Base-by-base conservation (phyloP, 2,888 invertebrate species). In the Catocala fraxini region DNA sequence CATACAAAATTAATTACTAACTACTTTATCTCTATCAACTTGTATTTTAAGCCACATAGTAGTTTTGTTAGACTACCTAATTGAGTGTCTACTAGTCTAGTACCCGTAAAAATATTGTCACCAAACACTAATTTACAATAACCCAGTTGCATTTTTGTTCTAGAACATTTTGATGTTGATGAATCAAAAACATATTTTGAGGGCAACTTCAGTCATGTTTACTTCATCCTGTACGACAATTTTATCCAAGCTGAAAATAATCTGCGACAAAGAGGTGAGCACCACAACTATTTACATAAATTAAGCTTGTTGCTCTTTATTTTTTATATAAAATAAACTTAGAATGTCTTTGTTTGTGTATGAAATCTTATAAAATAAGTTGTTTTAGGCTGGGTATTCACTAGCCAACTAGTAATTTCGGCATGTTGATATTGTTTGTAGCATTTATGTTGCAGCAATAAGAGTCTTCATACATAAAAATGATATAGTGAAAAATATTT, bases 151-250 rank as follows among this genome's bases (percentile, higher is more conserved):
- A 33, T 34, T 48, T 57, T 61, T 61, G 39, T 96, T 96, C 56
- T 95, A 98, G 98, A 98, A 91, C 97, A 98, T 94, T 97, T 97
- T 81, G 98, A 99, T 87, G 95, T 95, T 63, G 96, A 97, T 78
- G 99, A 99, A 94, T 97, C 98, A 13, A 99, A 99, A 94, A 96
- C 96, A 62, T 97, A 99, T 85, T 99, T 99, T 90, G 98, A 99
- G 90, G 96, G 97, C 58, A 98, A 99, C 93, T 99, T 98, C 89
- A 99, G 98, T 83, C 98, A 98, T 95, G 97, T 99, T 54, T 99
- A 98, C 91, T 98, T 97, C 87, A 98, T 99, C 83, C 95, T 99
- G 70, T 98, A 99, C 89, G 99, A 99, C 89, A 98, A 98, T 85
- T 99, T 99, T 89, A 97, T 98, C 61, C 96, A 97, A 89, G 97